phyloP scores from a whole-genome alignment of 2,113 vertebrate species.

The Polyodon spathula region DNA sequence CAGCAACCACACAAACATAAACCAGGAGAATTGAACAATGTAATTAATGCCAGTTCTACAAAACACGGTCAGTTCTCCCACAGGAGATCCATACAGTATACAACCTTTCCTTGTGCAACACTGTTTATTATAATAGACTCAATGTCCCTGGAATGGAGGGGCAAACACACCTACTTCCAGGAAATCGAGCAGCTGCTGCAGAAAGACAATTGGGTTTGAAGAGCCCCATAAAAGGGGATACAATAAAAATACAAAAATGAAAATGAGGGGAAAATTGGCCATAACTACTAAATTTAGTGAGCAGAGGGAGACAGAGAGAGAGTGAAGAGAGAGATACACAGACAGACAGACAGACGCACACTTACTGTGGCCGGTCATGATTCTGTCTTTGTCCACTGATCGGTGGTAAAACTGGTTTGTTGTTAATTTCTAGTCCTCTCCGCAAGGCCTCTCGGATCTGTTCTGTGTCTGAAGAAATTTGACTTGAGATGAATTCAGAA shows the following conservation, averaged over 20 bases:
- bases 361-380: conserved; percentile 88
- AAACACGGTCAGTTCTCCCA: neutral
- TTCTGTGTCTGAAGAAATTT: conserved; percentile 77
- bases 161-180: too few species aligned
- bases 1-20: neutral
- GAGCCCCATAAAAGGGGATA: too few species aligned
- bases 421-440: conserved; percentile 95
- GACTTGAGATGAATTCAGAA: too few species aligned
- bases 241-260: too few species aligned
- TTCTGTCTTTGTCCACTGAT: conserved; percentile 82
- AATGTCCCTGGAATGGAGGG: too few species aligned
- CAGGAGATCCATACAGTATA: neutral
- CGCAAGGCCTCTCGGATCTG: conserved; percentile 94
- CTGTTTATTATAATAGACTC: neutral
- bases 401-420: conserved; percentile 86
- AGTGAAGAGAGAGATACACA: too few species aligned
- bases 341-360: conserved; percentile 25
- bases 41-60: neutral
- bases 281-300: too few species aligned
- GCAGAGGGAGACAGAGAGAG: too few species aligned
- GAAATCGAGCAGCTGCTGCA: too few species aligned
- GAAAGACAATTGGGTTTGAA: too few species aligned
- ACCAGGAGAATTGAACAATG: neutral
- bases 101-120: neutral
- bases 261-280: too few species aligned